phyloP scores from a whole-genome alignment of 2,888 invertebrate genomes.

The Melinaea menophilus region DNA sequence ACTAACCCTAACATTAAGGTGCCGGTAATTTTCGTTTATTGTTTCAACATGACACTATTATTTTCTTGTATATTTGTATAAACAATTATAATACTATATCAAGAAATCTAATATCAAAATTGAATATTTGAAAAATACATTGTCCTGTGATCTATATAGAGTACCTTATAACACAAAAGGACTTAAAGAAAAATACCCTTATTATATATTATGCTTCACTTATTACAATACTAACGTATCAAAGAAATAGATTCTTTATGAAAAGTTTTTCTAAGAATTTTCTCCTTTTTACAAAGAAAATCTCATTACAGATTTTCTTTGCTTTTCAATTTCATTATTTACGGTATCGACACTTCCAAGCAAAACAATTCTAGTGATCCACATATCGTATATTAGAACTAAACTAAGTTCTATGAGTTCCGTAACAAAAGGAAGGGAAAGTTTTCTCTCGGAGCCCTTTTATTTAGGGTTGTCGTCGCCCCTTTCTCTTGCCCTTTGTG shows the following conservation, averaged over 20 bases:
- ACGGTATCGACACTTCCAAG: constrained; percentile 1
- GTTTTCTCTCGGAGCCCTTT: constrained; percentile 63
- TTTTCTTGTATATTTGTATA: too few species aligned
- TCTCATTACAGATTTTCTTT: neutral
- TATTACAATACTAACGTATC: neutral
- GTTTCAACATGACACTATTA: too few species aligned
- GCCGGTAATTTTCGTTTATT: too few species aligned
- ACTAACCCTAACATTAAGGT: too few species aligned
- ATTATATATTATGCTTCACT: neutral
- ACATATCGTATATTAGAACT: constrained; percentile 20
- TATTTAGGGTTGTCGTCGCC: constrained; percentile 71
- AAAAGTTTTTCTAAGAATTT: neutral
- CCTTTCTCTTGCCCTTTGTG: constrained; percentile 58
- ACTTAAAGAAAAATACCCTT: too few species aligned
- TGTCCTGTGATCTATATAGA: too few species aligned
- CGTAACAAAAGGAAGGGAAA: constrained; percentile 52
- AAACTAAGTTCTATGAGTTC: constrained; percentile 55
- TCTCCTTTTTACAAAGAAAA: neutral
- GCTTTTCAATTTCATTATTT: constrained; percentile 1
- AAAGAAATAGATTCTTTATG: neutral
- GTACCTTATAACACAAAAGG: too few species aligned
- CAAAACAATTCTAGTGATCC: constrained; percentile 21
- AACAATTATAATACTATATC: too few species aligned
- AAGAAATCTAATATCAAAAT: too few species aligned
- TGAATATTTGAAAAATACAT: too few species aligned